phyloP scores from a whole-genome alignment of 37 sponge, comb jelly and placozoan genomes.

The Oscarella lobularis region DNA sequence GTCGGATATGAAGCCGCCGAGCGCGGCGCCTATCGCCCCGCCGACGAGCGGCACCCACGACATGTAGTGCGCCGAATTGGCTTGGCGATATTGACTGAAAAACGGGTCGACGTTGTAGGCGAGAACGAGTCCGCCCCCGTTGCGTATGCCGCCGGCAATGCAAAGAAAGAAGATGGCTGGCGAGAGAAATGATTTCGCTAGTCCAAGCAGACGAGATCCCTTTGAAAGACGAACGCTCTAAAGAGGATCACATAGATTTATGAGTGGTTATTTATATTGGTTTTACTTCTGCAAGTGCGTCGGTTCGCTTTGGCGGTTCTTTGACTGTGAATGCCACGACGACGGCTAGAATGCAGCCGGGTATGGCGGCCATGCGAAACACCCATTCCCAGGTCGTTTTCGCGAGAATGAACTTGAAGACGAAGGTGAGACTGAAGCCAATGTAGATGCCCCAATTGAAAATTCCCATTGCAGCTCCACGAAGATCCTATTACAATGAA shows the following conservation, averaged over 20 bases:
- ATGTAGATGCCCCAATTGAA: slow-evolving; percentile 15
- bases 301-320: slow-evolving; percentile 33
- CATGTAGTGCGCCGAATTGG: slow-evolving; percentile 25
- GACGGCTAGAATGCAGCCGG: slow-evolving; percentile 27
- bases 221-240: too few relatives aligned
- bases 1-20: slow-evolving; percentile 64
- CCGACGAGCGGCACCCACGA: slow-evolving; percentile 76
- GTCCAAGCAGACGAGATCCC: too few relatives aligned
- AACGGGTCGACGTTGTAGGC: slow-evolving; percentile 60
- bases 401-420: slow-evolving; percentile 42
- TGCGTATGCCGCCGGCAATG: slow-evolving; percentile 58
- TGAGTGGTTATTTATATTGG: too few relatives aligned
- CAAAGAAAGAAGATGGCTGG: slow-evolving; percentile 57
- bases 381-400: slow-evolving; percentile 63
- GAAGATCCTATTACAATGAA: slow-evolving; percentile 27
- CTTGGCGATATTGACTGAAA: slow-evolving; percentile 7
- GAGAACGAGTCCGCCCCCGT: slow-evolving; percentile 58
- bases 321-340: slow-evolving; percentile 36
- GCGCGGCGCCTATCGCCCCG: slow-evolving; percentile 44
- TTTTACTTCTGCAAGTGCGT: too few relatives aligned
- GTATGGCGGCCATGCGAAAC: slow-evolving; percentile 37
- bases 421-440: slow-evolving; percentile 21
- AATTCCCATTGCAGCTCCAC: slow-evolving; percentile 12
- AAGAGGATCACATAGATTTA: too few relatives aligned
- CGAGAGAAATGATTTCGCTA: slow-evolving; percentile 5